Evolutionary conservation across 2,113 vertebrate species (phyloP).

Genomic region (Platysternon megacephalum): DNA sequence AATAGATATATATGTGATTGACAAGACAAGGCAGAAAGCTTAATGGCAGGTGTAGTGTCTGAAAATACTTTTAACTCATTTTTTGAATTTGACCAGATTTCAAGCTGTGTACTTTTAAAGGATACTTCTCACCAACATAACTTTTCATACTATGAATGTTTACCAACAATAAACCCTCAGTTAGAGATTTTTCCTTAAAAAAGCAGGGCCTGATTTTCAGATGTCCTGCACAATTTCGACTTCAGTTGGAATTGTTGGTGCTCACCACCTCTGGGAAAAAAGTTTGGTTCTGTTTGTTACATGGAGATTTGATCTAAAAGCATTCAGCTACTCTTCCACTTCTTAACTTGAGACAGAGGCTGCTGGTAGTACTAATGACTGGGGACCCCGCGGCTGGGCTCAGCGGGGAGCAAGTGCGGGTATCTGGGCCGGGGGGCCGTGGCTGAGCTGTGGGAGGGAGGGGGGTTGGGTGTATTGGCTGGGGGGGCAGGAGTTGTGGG

Average conservation of each 20-base stretch:
- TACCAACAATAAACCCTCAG: no score
- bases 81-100: background rate
- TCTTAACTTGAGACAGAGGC: background rate
- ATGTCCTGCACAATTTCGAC: background rate
- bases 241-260: background rate
- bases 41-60: background rate
- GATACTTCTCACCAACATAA: no score
- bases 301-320: background rate
- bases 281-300: background rate
- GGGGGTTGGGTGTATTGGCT: no score
- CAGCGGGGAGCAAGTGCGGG: no score
- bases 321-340: background rate
- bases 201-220: background rate
- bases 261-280: background rate
- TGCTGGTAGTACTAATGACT: background rate
- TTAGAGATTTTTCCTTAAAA: background rate
- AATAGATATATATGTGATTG: background rate
- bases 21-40: background rate
- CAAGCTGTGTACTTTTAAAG: background rate
- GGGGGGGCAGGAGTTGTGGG: no score
- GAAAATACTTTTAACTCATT: background rate
- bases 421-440: no score
- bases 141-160: no score
- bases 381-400: no score
- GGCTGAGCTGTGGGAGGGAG: no score